Percentiles rank a stretch among this genome's conserved stretches.
These are phyloP conservation scores for Cerastis rubricosa DNA, from an alignment of 2,888 invertebrate species.

Conservation along the genomic window DNA sequence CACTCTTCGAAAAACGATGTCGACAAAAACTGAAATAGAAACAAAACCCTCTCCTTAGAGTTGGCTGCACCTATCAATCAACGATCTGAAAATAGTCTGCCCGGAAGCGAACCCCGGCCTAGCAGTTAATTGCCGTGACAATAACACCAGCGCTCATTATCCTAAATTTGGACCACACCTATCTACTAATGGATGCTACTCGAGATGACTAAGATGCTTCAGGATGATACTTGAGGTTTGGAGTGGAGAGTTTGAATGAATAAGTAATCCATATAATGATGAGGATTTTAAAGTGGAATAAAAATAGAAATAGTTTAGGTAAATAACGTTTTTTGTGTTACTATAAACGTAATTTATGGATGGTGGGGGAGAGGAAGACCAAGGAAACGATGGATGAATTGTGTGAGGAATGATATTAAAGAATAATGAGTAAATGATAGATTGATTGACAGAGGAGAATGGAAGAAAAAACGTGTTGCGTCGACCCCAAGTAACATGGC, in stretches of 20 bases:
- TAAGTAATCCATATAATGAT: constrained; percentile 20
- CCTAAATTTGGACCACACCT: constrained; percentile 81
- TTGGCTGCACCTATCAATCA: constrained; percentile 77
- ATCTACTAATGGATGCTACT: constrained; percentile 71
- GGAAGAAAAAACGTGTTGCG: too few relatives aligned
- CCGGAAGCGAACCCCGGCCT: constrained; percentile 77
- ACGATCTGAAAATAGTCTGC: constrained; percentile 76
- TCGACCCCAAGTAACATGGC: too few relatives aligned
- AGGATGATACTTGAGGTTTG: constrained; percentile 48
- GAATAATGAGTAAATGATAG: too few relatives aligned
- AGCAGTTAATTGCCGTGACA: constrained; percentile 83
- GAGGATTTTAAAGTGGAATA: constrained; percentile 10
- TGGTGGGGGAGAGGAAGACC: too few relatives aligned
- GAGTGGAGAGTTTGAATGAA: constrained; percentile 41
- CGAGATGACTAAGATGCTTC: constrained; percentile 52
- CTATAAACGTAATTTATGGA: too few relatives aligned
- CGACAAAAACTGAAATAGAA: constrained; percentile 67
- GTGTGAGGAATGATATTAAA: too few relatives aligned
- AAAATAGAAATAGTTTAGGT: constrained; percentile 19
- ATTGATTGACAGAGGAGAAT: too few relatives aligned
- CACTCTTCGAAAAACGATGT: constrained; percentile 19
- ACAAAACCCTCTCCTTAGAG: constrained; percentile 65
- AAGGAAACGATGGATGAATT: too few relatives aligned
- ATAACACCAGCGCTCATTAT: constrained; percentile 78
- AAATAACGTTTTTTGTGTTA: too few relatives aligned